Percentiles rank a stretch among this genome's conserved stretches.
These are phyloP conservation scores for Micromussa lordhowensis DNA, from an alignment of 92 coral and sea anemone species.

Conservation along the genomic window DNA sequence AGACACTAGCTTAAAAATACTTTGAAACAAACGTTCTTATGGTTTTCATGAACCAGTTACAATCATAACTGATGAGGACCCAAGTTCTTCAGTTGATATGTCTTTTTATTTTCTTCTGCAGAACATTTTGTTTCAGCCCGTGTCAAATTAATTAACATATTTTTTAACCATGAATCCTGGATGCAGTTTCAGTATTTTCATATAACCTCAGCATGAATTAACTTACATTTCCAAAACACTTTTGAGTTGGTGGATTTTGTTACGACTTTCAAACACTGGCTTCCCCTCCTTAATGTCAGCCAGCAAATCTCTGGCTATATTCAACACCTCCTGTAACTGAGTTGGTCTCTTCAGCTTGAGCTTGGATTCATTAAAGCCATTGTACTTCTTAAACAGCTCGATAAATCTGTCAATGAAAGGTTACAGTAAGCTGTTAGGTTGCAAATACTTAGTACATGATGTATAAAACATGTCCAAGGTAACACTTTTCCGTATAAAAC, in stretches of 20 bases:
- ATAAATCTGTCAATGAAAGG: constrained; percentile 67
- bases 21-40: too few species aligned
- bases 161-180: too few species aligned
- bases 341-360: constrained; percentile 92
- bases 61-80: too few species aligned
- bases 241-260: constrained; percentile 86
- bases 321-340: constrained; percentile 90
- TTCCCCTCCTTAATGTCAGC: constrained; percentile 63
- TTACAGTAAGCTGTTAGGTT: neutral
- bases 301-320: constrained; percentile 87
- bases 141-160: too few species aligned
- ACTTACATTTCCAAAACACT: constrained; percentile 98
- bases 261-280: constrained; percentile 78
- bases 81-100: too few species aligned
- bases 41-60: too few species aligned
- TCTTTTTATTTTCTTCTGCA: too few species aligned
- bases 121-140: too few species aligned
- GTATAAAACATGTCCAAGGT: too few species aligned
- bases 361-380: constrained; percentile 81
- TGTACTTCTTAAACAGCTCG: constrained; percentile 82
- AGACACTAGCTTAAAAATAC: too few species aligned
- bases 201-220: neutral
- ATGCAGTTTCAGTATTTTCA: too few species aligned
- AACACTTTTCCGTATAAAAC: too few species aligned
- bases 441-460: neutral